Conservation (phyloP, 2,113 vertebrate genomes). For the Pseudonaja textilis region DNA sequence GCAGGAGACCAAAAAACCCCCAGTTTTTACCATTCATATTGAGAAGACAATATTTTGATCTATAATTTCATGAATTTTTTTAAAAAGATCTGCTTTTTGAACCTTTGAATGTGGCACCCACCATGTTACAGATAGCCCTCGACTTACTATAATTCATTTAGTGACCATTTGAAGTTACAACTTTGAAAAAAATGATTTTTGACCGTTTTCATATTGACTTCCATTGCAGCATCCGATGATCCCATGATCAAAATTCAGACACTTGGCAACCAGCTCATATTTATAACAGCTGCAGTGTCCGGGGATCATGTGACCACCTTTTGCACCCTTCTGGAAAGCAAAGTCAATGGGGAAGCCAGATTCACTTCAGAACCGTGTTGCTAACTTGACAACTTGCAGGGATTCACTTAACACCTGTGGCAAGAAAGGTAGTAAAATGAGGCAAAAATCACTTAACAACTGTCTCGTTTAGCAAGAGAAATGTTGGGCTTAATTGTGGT, state of each 20-base stretch:
- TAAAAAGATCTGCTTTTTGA: background rate
- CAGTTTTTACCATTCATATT: background rate
- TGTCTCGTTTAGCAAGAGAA: no score
- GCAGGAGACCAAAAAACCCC: background rate
- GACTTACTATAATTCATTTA: background rate
- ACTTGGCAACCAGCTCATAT: no score
- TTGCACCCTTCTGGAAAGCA: background rate
- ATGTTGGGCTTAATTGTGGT: no score
- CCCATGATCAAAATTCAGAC: no score
- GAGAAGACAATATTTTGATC: background rate
- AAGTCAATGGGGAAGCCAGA: background rate
- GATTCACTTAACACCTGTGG: background rate
- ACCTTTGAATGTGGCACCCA: background rate
- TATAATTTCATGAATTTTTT: background rate
- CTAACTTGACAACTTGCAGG: background rate
- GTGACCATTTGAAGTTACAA: background rate
- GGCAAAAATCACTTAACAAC: no score
- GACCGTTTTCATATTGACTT: background rate
- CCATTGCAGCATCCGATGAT: no score
- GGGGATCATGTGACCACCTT: no score
- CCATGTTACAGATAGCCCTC: background rate
- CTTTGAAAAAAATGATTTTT: background rate
- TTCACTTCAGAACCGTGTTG: background rate
- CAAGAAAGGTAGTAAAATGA: no score
- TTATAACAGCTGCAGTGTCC: no score